Percentiles rank a stretch among this genome's conserved stretches.
These are phyloP conservation scores for Choristoneura fumiferana DNA, from an alignment of 1,140 invertebrate species.

Conservation along the genomic window DNA sequence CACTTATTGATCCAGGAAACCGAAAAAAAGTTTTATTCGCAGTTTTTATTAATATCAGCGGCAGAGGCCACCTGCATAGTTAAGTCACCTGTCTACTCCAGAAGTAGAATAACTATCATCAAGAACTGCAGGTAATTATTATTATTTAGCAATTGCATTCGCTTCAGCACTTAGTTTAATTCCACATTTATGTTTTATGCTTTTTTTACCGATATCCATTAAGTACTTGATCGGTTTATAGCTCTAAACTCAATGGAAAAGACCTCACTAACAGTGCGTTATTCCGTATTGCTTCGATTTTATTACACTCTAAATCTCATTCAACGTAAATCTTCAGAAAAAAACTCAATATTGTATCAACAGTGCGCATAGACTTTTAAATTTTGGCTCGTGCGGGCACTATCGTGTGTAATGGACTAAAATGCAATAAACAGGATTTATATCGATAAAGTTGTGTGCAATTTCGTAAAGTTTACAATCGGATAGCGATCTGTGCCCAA, in stretches of 20 bases:
- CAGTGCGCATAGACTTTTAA: conserved; percentile 16
- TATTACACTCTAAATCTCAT: conserved; percentile 18
- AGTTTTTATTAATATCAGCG: no score
- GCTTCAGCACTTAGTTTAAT: no score
- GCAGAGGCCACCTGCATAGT: no score
- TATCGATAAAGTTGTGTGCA: conserved; percentile 3
- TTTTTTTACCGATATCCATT: no score
- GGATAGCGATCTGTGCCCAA: neutral
- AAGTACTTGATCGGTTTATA: conserved; percentile 2
- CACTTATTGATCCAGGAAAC: no score
- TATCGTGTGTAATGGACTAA: conserved; percentile 17
- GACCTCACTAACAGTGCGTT: neutral
- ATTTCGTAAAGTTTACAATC: conserved; percentile 6
- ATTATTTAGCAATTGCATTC: no score
- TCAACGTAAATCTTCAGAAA: conserved; percentile 17
- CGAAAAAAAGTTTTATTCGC: no score
- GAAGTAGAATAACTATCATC: no score
- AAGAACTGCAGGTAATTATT: no score
- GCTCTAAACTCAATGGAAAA: conserved; percentile 1
- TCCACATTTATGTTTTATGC: no score
- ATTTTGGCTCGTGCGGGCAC: conserved; percentile 6
- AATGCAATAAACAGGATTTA: conserved; percentile 18
- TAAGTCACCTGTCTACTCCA: no score
- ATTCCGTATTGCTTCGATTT: conserved; percentile 8
- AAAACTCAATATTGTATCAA: conserved; percentile 19